A percentile compares a stretch with the other conserved stretches of the same genome.
These are phyloP conservation scores for Pelusios castaneus DNA, from an alignment of 2,113 vertebrate genomes.

Conservation along the genomic window DNA sequence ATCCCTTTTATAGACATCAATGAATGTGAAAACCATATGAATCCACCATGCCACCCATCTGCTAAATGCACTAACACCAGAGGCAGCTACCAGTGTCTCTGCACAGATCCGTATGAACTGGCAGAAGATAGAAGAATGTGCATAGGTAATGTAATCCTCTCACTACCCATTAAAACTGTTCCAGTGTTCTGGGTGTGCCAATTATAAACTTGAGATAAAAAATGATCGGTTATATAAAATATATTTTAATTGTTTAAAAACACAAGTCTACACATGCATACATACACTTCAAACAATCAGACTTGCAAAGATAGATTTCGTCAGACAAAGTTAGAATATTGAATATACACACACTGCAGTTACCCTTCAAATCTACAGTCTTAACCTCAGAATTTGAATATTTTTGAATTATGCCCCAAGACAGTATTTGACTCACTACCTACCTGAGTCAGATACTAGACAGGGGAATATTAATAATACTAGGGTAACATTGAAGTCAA, in stretches of 20 bases:
- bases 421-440: background rate
- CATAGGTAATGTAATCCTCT: slow-evolving; percentile 51
- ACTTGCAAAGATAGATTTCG: background rate
- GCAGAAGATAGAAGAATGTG: slow-evolving; percentile 72
- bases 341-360: background rate
- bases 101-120: slow-evolving; percentile 54
- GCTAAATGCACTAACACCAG: slow-evolving; percentile 75
- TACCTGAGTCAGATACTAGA: background rate
- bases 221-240: background rate
- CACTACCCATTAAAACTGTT: background rate
- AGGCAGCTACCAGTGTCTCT: slow-evolving; percentile 75
- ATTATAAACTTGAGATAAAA: background rate
- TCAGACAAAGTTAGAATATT: background rate
- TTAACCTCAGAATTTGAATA: background rate
- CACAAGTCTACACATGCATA: too few species aligned
- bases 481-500: background rate
- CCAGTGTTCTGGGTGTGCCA: background rate
- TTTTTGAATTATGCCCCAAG: background rate
- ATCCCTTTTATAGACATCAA: slow-evolving; percentile 70
- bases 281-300: background rate
- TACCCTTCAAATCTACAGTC: background rate
- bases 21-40: slow-evolving; percentile 73
- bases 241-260: background rate
- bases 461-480: background rate
- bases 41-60: slow-evolving; percentile 72